Evolutionary conservation across 2,113 vertebrate genomes (phyloP).

Genomic region (Tiliqua scincoides): DNA sequence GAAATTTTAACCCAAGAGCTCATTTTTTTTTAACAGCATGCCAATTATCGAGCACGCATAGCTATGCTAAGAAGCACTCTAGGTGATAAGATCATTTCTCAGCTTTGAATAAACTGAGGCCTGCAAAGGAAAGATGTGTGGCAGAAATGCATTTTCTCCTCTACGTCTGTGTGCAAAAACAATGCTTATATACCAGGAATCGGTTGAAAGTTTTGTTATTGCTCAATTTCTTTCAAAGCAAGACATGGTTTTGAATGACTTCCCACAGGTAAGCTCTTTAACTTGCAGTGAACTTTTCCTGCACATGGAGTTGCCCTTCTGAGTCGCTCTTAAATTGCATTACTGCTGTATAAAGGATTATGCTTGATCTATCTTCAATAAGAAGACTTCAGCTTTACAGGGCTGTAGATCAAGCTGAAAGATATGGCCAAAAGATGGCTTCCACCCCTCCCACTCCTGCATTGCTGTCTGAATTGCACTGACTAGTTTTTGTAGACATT

Average conservation of each 20-base stretch:
- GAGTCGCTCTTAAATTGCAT: neutral
- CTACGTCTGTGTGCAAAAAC: neutral
- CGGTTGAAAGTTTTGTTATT: neutral
- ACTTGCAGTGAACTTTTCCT: constrained; percentile 4
- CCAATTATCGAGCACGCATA: constrained; percentile 5
- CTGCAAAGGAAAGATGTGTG: neutral
- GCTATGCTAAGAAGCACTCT: neutral
- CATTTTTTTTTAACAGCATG: constrained; percentile 27
- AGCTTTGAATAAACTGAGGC: constrained; percentile 23
- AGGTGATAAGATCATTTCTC: neutral
- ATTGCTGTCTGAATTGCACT: neutral
- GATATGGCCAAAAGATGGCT: neutral
- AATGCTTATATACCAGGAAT: neutral
- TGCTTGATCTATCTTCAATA: neutral
- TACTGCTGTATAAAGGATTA: neutral
- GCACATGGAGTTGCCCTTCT: neutral
- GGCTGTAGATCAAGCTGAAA: neutral
- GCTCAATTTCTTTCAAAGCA: neutral
- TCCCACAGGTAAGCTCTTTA: neutral
- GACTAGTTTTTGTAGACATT: neutral
- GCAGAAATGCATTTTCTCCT: neutral
- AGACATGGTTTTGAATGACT: neutral
- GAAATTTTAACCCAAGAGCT: constrained; percentile 20
- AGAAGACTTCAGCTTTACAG: neutral
- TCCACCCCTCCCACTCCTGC: neutral